phyloP scores from a whole-genome alignment of 2,888 invertebrate genomes.

The Drosophila subquinaria region DNA sequence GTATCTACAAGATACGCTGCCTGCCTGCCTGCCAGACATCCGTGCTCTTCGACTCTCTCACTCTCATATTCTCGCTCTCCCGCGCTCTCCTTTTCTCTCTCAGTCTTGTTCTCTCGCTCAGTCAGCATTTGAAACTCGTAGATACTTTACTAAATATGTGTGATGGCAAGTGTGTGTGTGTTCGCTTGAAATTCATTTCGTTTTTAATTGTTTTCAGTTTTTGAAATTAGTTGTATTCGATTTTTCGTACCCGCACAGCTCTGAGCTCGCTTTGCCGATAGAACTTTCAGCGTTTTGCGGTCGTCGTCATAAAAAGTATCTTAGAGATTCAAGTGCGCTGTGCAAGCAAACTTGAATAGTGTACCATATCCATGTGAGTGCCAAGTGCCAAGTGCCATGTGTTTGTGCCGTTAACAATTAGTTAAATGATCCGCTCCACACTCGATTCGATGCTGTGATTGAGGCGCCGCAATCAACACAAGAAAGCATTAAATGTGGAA shows the following conservation, averaged over 20 bases:
- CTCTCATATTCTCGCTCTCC: conserved; percentile 8
- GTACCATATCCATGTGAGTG: conserved; percentile 46
- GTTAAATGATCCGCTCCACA: conserved; percentile 49
- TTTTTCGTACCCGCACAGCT: conserved; percentile 74
- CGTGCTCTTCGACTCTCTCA: conserved; percentile 21
- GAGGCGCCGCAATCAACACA: conserved; percentile 19
- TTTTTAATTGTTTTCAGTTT: conserved; percentile 80
- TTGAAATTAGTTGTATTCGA: conserved; percentile 78
- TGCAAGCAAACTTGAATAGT: conserved; percentile 1
- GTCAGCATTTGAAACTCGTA: conserved; percentile 63
- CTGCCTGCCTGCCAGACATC: neutral
- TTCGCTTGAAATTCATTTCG: conserved; percentile 70
- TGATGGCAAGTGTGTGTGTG: conserved; percentile 11
- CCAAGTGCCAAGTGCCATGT: conserved; percentile 44
- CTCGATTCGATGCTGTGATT: conserved; percentile 12
- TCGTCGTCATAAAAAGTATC: conserved; percentile 26
- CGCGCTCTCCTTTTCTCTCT: neutral
- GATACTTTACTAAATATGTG: conserved; percentile 51
- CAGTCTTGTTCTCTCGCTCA: conserved; percentile 8
- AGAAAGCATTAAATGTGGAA: conserved; percentile 29
- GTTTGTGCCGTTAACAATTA: conserved; percentile 51
- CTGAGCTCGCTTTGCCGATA: conserved; percentile 39
- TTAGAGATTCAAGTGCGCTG: conserved; percentile 36
- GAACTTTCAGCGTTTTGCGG: conserved; percentile 38
- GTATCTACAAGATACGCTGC: conserved; percentile 63